Base-by-base conservation (phyloP, 2,113 vertebrate genomes). In the Eonycteris spelaea region DNA sequence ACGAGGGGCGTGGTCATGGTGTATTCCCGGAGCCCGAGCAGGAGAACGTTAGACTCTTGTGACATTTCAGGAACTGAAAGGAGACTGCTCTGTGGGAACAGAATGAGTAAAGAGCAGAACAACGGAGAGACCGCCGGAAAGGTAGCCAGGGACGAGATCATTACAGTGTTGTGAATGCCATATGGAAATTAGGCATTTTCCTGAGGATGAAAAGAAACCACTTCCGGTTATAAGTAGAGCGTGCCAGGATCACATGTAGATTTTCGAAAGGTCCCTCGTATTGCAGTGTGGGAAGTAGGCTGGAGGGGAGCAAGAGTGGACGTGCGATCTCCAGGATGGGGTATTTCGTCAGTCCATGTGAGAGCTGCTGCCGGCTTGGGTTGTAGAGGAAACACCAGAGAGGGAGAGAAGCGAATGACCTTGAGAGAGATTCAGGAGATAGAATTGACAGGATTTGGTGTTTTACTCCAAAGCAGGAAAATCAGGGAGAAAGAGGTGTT, bases 1-100 rank as follows among this genome's bases (percentile, higher is more conserved):
- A 28, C 0, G 1, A n/a, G 45, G 40, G 12, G 18, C 13, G 15
- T 0, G n/a, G 16, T 63, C 45, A 48, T 15, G 33, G 16, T 2
- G 15, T 16, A 28, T 67, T 77, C 33, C 33, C 30, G 77, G 86
- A 63, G 86, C 77, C 51, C 28, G 38, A 65, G 21, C 3, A 16
- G 7, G 4, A 61, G 15, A 22, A 45, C 22, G 61, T 59, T 22
- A 40, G 70, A 51, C 57, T 51, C 53, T 40, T 78, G 33, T 2
- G 26, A 26, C 59, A 7, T 45, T 87, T 86, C 19, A 40, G 74
- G 55, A 53, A 28, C 55, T 13, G 30, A 75, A 68, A 55, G 48
- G 45, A 59, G 40, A 35, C 15, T 3, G 0, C 2, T 24, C 40
- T 45, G 1, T 18, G 33, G 53, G 38, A 53, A 7, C 3, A 43